A percentile compares a stretch with the other conserved stretches of the same genome.
Evolutionary conservation across 2,797 vertebrate species (phyloP).

Genomic region (Sardinella longiceps): DNA sequence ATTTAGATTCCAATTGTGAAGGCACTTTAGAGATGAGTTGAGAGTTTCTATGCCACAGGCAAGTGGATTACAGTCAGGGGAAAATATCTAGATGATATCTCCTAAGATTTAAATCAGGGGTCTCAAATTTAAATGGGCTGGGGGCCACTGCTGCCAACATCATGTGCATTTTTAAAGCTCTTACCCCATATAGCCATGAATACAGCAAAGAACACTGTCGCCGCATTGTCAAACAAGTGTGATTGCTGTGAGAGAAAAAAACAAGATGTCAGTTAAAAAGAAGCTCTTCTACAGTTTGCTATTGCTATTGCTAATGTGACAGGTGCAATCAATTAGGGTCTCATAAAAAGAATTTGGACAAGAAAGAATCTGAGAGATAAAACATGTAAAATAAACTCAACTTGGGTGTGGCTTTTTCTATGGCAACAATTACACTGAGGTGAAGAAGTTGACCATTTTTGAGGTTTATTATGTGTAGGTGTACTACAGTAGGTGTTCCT

Average conservation of each 20-base stretch:
- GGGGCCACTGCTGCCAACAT: too few species aligned
- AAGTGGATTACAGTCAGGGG: neutral
- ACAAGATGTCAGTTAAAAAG: neutral
- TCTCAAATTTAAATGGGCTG: too few species aligned
- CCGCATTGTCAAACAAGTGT: slow-evolving; percentile 96
- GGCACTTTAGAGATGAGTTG: neutral
- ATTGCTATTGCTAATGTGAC: neutral
- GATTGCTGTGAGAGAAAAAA: slow-evolving; percentile 80
- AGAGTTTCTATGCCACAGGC: neutral
- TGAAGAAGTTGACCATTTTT: too few species aligned
- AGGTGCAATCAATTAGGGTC: neutral
- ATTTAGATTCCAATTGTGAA: too few species aligned
- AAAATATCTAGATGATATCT: neutral
- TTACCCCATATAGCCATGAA: slow-evolving; percentile 99
- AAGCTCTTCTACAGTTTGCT: neutral
- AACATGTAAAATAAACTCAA: neutral
- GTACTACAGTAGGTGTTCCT: too few species aligned
- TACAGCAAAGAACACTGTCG: slow-evolving; percentile 93
- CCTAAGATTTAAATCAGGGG: neutral
- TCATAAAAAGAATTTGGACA: neutral
- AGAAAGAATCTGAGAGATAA: neutral
- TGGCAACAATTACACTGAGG: neutral
- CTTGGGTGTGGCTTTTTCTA: neutral
- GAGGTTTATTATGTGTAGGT: too few species aligned
- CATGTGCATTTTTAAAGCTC: slow-evolving; percentile 48